Percentiles rank a stretch among this genome's conserved stretches.
These are phyloP conservation scores for Phasia obesa DNA, from an alignment of 2,888 invertebrate species.

Conservation along the genomic window DNA sequence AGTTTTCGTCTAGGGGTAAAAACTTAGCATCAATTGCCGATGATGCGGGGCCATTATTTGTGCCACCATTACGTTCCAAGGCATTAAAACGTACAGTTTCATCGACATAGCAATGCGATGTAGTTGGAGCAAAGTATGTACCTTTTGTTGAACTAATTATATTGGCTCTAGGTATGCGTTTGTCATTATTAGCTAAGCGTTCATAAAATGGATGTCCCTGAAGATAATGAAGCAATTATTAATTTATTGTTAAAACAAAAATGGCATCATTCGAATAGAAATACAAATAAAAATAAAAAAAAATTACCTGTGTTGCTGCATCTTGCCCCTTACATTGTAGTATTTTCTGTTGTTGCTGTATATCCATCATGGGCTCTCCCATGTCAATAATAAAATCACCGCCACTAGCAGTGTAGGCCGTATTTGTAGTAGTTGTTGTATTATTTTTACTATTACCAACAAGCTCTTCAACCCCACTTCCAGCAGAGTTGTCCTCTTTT, in stretches of 20 bases:
- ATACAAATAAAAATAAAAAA: too few species aligned
- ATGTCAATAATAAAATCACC: conserved; percentile 83
- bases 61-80: conserved; percentile 75
- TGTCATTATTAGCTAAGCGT: conserved; percentile 74
- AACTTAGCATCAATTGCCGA: conserved; percentile 71
- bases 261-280: too few species aligned
- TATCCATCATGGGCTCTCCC: conserved; percentile 77
- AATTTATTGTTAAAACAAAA: too few species aligned
- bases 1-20: conserved; percentile 77
- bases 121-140: conserved; percentile 74
- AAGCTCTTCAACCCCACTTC: conserved; percentile 59
- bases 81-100: conserved; percentile 77
- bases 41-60: conserved; percentile 53
- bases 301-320: conserved; percentile 67
- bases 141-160: conserved; percentile 72
- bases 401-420: conserved; percentile 76
- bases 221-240: conserved; percentile 14
- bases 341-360: conserved; percentile 73
- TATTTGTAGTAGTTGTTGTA: conserved; percentile 35
- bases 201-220: conserved; percentile 75
- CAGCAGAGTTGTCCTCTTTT: conserved; percentile 48
- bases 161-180: conserved; percentile 75
- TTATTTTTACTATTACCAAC: conserved; percentile 66
- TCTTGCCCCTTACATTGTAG: conserved; percentile 72
- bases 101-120: conserved; percentile 76